Percentiles rank a stretch among this genome's conserved stretches.
Evolutionary conservation across 2,797 vertebrate species (phyloP).

Genomic region (Eospalax fontanierii): DNA sequence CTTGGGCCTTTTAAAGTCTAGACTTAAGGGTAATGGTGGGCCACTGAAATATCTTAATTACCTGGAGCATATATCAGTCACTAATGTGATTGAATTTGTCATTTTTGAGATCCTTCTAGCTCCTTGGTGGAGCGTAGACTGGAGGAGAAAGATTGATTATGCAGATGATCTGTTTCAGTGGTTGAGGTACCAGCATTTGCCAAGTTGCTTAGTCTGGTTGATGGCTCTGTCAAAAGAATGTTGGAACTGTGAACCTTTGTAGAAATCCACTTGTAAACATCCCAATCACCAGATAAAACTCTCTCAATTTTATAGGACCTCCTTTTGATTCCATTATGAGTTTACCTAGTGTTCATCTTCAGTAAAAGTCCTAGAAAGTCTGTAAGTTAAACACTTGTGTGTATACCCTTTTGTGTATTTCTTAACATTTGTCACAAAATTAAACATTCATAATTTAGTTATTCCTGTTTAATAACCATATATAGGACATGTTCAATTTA

Average conservation of each 20-base stretch:
- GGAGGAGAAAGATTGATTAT: not conserved
- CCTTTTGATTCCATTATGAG: conserved; percentile 31
- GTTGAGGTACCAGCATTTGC: not conserved
- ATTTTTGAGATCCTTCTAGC: conserved; percentile 28
- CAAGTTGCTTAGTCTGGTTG: not conserved
- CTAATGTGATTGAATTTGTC: conserved; percentile 20
- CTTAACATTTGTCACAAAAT: conserved; percentile 40
- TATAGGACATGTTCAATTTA: not conserved
- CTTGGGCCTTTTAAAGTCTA: not conserved
- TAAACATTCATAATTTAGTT: conserved; percentile 34
- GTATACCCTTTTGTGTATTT: conserved; percentile 20
- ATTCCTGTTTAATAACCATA: conserved; percentile 39
- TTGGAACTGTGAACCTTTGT: conserved; percentile 49
- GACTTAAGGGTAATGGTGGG: not conserved
- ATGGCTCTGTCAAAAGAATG: conserved; percentile 16
- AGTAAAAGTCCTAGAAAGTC: not conserved
- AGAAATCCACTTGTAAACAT: conserved; percentile 50
- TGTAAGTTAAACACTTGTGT: not conserved
- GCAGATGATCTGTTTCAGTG: not conserved
- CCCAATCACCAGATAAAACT: conserved; percentile 33
- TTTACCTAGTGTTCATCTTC: conserved; percentile 11
- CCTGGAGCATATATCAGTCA: not conserved
- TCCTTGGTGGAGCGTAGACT: conserved; percentile 21
- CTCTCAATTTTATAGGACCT: conserved; percentile 5
- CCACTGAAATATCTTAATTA: not conserved